Evolutionary conservation across 2,888 invertebrate species (phyloP).

Genomic region (Hoplodrina ambigua): DNA sequence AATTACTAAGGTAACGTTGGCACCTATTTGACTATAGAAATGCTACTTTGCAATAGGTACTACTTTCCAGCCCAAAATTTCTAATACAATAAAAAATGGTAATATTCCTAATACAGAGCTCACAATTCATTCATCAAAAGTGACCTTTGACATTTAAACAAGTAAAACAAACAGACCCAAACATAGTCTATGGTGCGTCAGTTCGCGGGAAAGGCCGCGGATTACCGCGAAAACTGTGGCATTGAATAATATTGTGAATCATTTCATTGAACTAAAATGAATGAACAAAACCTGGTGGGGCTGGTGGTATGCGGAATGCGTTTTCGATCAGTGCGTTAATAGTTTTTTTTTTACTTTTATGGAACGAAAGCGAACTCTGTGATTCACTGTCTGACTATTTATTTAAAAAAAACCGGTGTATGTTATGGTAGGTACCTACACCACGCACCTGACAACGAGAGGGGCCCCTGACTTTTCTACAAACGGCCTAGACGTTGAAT

Average conservation of each 20-base stretch:
- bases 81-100: too few species aligned
- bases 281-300: slow-evolving; percentile 53
- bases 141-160: slow-evolving; percentile 24
- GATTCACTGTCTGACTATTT: slow-evolving; percentile 58
- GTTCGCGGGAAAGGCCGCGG: slow-evolving; percentile 70
- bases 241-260: slow-evolving; percentile 66
- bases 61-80: neutral
- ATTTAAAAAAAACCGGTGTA: slow-evolving; percentile 3
- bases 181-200: slow-evolving; percentile 55
- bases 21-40: too few species aligned
- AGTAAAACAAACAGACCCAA: slow-evolving; percentile 33
- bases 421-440: neutral
- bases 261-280: slow-evolving; percentile 64
- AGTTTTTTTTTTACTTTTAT: slow-evolving; percentile 35
- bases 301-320: slow-evolving; percentile 59
- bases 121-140: slow-evolving; percentile 38
- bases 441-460: neutral
- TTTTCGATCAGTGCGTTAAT: slow-evolving; percentile 54
- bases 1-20: too few species aligned
- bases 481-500: slow-evolving; percentile 5
- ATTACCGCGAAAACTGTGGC: slow-evolving; percentile 71
- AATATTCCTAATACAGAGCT: too few species aligned
- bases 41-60: too few species aligned
- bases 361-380: slow-evolving; percentile 39
- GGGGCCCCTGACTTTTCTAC: neutral